A percentile compares a stretch with the other conserved stretches of the same genome.
These are phyloP conservation scores for Thaleichthys pacificus DNA, from an alignment of 2,797 vertebrate species.

Conservation along the genomic window DNA sequence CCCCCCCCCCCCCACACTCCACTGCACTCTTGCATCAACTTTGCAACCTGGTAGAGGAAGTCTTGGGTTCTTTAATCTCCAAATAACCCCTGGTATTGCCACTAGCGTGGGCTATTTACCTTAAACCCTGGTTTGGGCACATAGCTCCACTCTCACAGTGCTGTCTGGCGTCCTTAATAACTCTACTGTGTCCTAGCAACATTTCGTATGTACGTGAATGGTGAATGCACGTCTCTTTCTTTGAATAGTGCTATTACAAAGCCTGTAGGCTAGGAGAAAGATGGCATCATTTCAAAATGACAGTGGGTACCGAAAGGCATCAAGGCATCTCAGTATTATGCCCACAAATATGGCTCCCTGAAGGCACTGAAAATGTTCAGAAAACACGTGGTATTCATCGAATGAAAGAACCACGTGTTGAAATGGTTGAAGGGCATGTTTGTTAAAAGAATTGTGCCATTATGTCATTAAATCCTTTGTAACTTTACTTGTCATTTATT, in stretches of 20 bases:
- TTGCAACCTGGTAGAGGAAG: neutral
- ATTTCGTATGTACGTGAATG: neutral
- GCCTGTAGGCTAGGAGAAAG: constrained; percentile 22
- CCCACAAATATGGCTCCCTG: constrained; percentile 43
- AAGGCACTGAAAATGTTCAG: constrained; percentile 23
- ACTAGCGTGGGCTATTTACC: too few relatives aligned
- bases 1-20: neutral
- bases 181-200: neutral
- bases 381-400: constrained; percentile 35
- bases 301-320: constrained; percentile 35
- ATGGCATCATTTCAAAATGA: constrained; percentile 53
- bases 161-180: neutral
- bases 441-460: constrained; percentile 22
- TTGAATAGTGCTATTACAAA: neutral
- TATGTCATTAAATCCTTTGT: constrained; percentile 13
- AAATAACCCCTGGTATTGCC: neutral
- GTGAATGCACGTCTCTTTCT: neutral
- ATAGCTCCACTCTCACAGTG: neutral
- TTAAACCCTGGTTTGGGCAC: neutral
- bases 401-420: constrained; percentile 38
- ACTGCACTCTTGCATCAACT: neutral
- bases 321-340: constrained; percentile 37
- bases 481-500: constrained; percentile 20
- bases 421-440: constrained; percentile 25
- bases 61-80: neutral